Evolutionary conservation across 1,140 invertebrate genomes (phyloP), one percentile per base, ranked within the genome.

Genomic region (Drosophila sp.): DNA sequence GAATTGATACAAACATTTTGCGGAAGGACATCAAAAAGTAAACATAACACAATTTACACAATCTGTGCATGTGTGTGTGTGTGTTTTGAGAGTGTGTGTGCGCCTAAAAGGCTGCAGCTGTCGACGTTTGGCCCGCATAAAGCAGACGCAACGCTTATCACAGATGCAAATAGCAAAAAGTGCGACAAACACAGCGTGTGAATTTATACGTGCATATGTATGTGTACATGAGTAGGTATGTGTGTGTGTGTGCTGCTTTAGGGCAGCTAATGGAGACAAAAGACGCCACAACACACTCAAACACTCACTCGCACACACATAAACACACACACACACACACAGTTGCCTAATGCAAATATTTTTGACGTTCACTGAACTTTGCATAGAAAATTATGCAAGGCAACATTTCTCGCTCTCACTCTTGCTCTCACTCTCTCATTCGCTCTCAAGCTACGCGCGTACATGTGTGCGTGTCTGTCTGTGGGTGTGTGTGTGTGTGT

Each of bases 331-430:
- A 78, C 73, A 63, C 14, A 67, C 66, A 56, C 41, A 6, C 48
- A 67, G 41, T 16, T 58, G 51, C 69, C 64, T 69, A 79, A 89
- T 89, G 83, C 83, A 89, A 89, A 89, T 89, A 89, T 80, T 89
- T 90, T 90, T 81, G 83, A 90, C 89, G 89, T 90, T 90, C 89
- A 90, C 65, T 90, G 89, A 90, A 90, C 89, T 90, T 90, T 89
- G 63, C 77, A 74, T 78, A 81, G 76, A 89, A 89, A 89, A 89
- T 89, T 89, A 89, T 89, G 79, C 83, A 89, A 89, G 83, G 72
- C 54, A 25, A 7, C 38, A 13, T 72, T 38, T 63, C 46, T 51
- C 41, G 41, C 40, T 27, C 16, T 36, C 76, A 8, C 7, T 32
- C 29, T 34, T 8, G 1, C 43, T 58, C 64, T 67, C 63, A 41